Base-by-base conservation (phyloP, 2,888 invertebrate genomes). In the Belgica antarctica region DNA sequence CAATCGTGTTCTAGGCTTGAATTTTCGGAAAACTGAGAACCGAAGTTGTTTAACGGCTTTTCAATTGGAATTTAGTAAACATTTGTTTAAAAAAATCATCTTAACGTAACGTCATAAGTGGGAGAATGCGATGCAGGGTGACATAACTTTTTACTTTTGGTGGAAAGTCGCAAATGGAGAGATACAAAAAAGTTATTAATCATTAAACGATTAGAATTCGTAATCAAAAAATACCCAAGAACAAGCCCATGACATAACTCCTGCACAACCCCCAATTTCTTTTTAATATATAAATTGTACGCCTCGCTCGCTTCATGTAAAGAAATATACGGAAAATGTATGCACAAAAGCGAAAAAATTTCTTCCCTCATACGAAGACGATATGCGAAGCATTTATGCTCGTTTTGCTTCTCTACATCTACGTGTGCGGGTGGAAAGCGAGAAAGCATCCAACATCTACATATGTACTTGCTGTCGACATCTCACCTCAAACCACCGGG, bases 311-410 rank as follows among this genome's bases (percentile, higher is more conserved):
- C 52, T 41, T 52, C 52, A 52, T 52, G 22, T 52, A 22, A 52
- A 52, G 52, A 52, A 22, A 52, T 52, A 52, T 52, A 52, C 22
- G 52, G 52, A 52, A 52, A 52, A 52, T 19, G 52, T 52, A 52
- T 52, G 52, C 52, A 52, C 17, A 52, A 52, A 52, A n/a, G n/a
- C 41, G 41, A 41, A 41, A 15, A n/a, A 41, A n/a, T 41, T 52
- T 52, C 22, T 52, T 52, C n/a, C 52, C 17, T 22, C 52, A 52
- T 22, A 52, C 52, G 52, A 52, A 17, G 52, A 52, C 52, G 52
- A 19, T 46, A 7, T 52, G 34, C 12, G 34, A 8, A 31, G 12
- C 7, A 31, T 31, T 31, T 12, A 5, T 22, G 52, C 22, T 52
- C 22, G 46, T 15, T 46, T 46, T 46, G 7, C 34, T 41, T 52